phyloP scores from a whole-genome alignment of 2,888 invertebrate genomes.

The Tinea pellionella region DNA sequence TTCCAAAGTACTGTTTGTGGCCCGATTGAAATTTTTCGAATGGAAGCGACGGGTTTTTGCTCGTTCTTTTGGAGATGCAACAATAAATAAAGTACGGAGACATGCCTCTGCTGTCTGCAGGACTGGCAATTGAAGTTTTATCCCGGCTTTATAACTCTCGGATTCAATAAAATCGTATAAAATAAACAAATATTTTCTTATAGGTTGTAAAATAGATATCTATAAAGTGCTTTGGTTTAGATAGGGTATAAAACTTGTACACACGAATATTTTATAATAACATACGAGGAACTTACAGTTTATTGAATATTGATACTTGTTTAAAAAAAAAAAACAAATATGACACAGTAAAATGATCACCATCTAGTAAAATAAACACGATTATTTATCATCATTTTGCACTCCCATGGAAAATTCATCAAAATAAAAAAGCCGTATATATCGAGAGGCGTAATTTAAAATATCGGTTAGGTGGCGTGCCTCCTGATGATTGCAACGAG shows the following conservation, averaged over 20 bases:
- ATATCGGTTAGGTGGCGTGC: conserved; percentile 21
- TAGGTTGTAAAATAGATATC: conserved; percentile 13
- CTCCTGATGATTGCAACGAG: conserved; percentile 12
- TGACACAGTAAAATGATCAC: no score
- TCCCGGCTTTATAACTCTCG: conserved; percentile 58
- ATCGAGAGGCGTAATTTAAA: conserved; percentile 22
- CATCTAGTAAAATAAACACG: neutral
- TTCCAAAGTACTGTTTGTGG: neutral
- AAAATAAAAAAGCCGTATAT: conserved; percentile 25
- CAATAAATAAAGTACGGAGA: conserved; percentile 62
- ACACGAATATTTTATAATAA: neutral
- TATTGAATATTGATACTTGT: neutral
- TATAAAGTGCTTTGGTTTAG: neutral
- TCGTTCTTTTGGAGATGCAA: conserved; percentile 33
- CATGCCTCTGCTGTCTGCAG: conserved; percentile 53
- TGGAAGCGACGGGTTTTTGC: conserved; percentile 60
- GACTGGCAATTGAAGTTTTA: conserved; percentile 64
- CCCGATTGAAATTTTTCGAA: conserved; percentile 62
- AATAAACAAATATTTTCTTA: conserved; percentile 33
- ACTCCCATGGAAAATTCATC: conserved; percentile 14
- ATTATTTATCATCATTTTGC: neutral
- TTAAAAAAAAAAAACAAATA: no score
- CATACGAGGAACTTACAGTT: conserved; percentile 6
- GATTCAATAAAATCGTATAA: conserved; percentile 54
- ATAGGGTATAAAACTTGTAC: neutral